These are phyloP conservation scores for Lasioglossum leucozonium DNA, from an alignment of 2,888 invertebrate genomes.

Conservation along the genomic window DNA sequence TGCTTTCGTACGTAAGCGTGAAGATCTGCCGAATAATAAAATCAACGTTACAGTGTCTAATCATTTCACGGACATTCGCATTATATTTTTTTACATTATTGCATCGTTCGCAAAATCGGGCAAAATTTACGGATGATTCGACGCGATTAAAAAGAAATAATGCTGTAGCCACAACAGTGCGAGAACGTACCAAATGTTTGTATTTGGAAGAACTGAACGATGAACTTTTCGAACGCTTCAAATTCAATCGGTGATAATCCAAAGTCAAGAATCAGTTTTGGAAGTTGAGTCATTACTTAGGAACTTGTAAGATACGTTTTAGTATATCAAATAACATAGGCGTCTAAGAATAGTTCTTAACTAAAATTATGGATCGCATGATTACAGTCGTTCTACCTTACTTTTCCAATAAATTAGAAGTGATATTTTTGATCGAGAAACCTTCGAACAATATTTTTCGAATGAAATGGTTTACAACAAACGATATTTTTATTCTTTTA, in stretches of 20 bases:
- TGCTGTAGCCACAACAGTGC: not conserved
- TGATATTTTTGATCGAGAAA: not conserved
- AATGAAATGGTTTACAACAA: not conserved
- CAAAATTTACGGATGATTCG: conserved; percentile 11
- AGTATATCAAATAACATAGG: conserved; percentile 2
- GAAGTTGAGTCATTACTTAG: not conserved
- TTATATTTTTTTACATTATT: conserved; percentile 30
- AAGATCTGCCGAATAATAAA: conserved; percentile 17
- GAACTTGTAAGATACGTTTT: not conserved
- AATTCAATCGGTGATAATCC: not conserved
- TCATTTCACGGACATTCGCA: conserved; percentile 16
- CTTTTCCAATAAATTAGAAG: not conserved
- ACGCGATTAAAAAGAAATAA: not conserved
- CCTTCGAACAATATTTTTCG: not conserved
- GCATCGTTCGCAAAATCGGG: conserved; percentile 29
- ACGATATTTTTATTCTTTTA: not conserved
- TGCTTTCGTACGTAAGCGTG: conserved; percentile 33
- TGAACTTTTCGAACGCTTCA: not conserved
- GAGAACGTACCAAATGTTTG: not conserved
- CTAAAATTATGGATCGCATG: not conserved
- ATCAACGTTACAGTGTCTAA: conserved; percentile 17
- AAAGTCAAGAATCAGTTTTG: not conserved
- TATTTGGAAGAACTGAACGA: not conserved
- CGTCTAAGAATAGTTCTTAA: not conserved
- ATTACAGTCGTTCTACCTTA: not conserved